phyloP scores from a whole-genome alignment of 2,888 invertebrate species.

The Amblyjoppa proteus region DNA sequence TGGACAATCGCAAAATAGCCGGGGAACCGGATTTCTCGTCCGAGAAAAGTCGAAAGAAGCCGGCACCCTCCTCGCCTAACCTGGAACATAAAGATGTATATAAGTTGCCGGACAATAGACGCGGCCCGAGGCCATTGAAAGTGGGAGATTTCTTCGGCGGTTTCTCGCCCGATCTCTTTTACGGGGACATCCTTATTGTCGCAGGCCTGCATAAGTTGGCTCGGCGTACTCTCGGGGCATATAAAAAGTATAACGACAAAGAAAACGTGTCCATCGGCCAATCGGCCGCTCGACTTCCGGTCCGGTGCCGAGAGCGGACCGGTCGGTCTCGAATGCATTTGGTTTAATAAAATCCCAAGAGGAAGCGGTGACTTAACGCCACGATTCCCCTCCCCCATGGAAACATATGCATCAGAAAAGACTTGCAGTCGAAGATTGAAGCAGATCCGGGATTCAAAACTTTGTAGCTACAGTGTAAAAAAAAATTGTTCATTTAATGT shows the following conservation, averaged over 20 bases:
- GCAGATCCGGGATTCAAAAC: background rate
- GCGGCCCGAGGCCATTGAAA: background rate
- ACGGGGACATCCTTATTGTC: constrained; percentile 34
- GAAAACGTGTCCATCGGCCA: constrained; percentile 65
- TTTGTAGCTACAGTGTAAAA: background rate
- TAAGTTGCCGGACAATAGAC: constrained; percentile 25
- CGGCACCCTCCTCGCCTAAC: constrained; percentile 22
- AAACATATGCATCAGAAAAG: constrained; percentile 21
- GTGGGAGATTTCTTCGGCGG: constrained; percentile 12
- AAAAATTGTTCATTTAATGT: no score
- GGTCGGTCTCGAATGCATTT: constrained; percentile 17
- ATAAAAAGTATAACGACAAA: constrained; percentile 40
- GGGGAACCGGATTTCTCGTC: constrained; percentile 55
- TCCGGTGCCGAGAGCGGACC: background rate
- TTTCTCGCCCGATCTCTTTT: constrained; percentile 38
- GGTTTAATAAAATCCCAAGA: constrained; percentile 32
- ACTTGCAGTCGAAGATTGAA: background rate
- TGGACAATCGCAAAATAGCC: constrained; percentile 36
- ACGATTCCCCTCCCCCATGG: background rate
- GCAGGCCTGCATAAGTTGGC: constrained; percentile 24
- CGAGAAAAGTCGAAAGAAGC: constrained; percentile 49
- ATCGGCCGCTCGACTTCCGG: constrained; percentile 64
- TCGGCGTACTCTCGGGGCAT: constrained; percentile 7
- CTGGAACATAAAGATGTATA: constrained; percentile 44
- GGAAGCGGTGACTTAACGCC: constrained; percentile 29